These are phyloP conservation scores for Neria commutata DNA, from an alignment of 2,888 invertebrate species.

Conservation along the genomic window DNA sequence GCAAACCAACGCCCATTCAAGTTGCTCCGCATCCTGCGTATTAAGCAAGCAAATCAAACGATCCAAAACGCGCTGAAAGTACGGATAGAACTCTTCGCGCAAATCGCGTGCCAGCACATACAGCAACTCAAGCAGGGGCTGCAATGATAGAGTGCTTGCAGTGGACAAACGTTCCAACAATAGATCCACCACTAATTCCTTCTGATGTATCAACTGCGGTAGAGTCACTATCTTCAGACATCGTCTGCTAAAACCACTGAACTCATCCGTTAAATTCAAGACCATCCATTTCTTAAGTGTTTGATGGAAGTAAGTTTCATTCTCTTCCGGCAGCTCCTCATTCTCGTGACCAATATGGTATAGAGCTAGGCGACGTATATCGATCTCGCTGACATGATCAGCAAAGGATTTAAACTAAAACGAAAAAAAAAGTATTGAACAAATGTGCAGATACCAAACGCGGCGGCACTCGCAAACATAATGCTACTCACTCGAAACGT, in stretches of 20 bases:
- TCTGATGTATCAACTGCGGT: slow-evolving; percentile 81
- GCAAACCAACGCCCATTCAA: slow-evolving; percentile 86
- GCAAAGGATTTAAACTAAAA: slow-evolving; percentile 85
- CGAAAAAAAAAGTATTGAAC: slow-evolving; percentile 5
- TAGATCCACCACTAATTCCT: slow-evolving; percentile 75
- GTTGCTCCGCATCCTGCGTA: slow-evolving; percentile 79
- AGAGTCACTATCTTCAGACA: slow-evolving; percentile 79
- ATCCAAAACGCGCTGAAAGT: slow-evolving; percentile 78
- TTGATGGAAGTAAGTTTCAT: slow-evolving; percentile 80
- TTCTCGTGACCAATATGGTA: slow-evolving; percentile 83
- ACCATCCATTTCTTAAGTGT: slow-evolving; percentile 88
- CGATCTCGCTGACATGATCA: slow-evolving; percentile 83
- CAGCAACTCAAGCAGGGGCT: slow-evolving; percentile 82
- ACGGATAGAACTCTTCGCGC: slow-evolving; percentile 85
- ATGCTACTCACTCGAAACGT: slow-evolving; percentile 79
- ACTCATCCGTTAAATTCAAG: slow-evolving; percentile 84
- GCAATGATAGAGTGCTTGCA: slow-evolving; percentile 75
- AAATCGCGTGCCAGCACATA: slow-evolving; percentile 88
- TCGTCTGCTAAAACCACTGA: slow-evolving; percentile 76
- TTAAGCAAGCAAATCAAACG: slow-evolving; percentile 74
- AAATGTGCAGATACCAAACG: neutral
- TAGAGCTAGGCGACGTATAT: slow-evolving; percentile 80
- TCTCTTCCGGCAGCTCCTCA: slow-evolving; percentile 69
- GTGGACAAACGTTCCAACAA: slow-evolving; percentile 76
- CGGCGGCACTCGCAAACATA: too few species aligned